Base-by-base conservation (phyloP, 2,888 invertebrate genomes). In the Tinea pellionella region DNA sequence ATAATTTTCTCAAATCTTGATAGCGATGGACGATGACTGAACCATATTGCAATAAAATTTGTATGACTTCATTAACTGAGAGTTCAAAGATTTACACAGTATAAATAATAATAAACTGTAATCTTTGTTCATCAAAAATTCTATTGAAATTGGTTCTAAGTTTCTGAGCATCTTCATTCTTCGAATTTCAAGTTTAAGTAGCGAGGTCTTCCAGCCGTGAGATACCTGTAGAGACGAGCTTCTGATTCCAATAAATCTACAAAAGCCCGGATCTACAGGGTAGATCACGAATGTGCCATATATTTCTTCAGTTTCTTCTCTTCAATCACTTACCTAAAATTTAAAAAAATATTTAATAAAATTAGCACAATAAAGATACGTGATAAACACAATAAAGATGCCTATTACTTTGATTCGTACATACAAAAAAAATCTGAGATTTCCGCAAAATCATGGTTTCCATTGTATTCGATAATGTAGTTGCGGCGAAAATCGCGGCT, bases 201-300 rank as follows among this genome's bases (percentile, higher is more conserved):
- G 92, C 91, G 92, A 90, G 92, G 92, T 92, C 93, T 93, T 92
- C 92, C 93, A 93, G 95, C 96, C 96, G 96, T 96, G 96, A 96
- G 96, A 96, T 96, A 96, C 96, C 96, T 96, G 96, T 96, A 96
- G 96, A 96, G 96, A 96, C 96, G 96, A 97, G 96, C 96, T 96
- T 96, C 96, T 96, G 96, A 96, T 92, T 86, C 89, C 85, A 90
- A 91, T 91, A 92, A 91, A 93, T 94, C 95, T 94, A 96, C 96
- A 96, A 96, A 96, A 96, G 96, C 96, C 96, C 96, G 96, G 96
- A 96, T 96, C 96, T 96, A 97, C 96, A 97, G 96, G 96, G 96
- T 97, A 96, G 96, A 95, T 96, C 96, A 96, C 96, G 96, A 94
- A 95, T 95, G 95, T 92, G 94, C 93, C 92, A 86, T 24, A 18